Evolutionary conservation across 2,888 invertebrate species (phyloP).

Genomic region (Agrochola macilenta): DNA sequence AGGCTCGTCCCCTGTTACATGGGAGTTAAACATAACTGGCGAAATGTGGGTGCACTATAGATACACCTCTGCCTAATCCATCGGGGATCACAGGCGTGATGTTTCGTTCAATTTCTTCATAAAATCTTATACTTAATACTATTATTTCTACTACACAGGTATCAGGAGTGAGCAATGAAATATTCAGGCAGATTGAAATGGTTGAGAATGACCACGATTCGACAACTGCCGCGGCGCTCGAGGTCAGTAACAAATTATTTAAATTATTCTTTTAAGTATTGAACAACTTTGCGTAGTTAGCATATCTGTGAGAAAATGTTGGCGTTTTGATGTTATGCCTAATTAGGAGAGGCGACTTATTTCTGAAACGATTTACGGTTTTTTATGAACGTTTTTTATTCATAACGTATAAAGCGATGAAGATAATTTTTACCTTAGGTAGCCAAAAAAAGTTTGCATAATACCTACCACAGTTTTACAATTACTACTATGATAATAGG

Average conservation of each 20-base stretch:
- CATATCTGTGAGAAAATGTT: conserved; percentile 35
- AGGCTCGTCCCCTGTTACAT: neutral
- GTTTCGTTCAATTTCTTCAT: neutral
- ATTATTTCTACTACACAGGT: conserved; percentile 90
- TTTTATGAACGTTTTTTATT: neutral
- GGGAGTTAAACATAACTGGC: neutral
- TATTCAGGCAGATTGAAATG: conserved; percentile 99
- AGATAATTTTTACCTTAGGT: neutral
- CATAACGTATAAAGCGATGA: neutral
- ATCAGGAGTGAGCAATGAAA: conserved; percentile 98
- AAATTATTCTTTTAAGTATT: conserved; percentile 42
- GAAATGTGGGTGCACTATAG: neutral
- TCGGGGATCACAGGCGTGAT: neutral
- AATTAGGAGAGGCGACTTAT: conserved; percentile 19
- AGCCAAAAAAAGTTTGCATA: neutral
- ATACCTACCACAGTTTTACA: neutral
- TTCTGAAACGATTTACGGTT: neutral
- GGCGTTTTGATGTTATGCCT: conserved; percentile 22
- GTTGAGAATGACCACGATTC: conserved; percentile 99
- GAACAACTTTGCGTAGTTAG: conserved; percentile 27
- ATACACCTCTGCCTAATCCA: neutral
- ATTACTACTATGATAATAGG: neutral
- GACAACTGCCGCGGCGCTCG: conserved; percentile 97
- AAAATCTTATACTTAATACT: neutral
- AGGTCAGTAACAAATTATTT: conserved; percentile 87